Conservation (phyloP, 1,140 invertebrate species). For the Drosophila takahashii region DNA sequence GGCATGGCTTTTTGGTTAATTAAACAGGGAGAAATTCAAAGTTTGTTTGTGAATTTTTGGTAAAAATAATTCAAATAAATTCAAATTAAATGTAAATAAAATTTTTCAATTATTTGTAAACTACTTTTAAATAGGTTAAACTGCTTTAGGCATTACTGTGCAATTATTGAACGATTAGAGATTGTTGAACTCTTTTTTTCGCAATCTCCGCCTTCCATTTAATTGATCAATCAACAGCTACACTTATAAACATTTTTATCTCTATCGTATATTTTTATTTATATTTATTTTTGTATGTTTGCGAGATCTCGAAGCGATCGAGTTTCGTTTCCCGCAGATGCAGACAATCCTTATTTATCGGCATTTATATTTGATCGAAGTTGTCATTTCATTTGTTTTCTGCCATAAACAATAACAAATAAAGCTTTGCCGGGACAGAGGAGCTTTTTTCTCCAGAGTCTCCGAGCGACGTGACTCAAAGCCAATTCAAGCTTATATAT, state of each 20-base stretch:
- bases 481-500: conserved; percentile 4
- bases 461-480: conserved; percentile 13
- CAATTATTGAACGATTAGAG: not conserved
- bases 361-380: conserved; percentile 5
- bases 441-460: conserved; percentile 8
- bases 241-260: not conserved
- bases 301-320: conserved; percentile 1
- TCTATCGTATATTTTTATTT: not conserved
- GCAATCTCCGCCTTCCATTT: not conserved
- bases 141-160: not conserved
- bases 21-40: not conserved
- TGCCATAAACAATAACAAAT: conserved; percentile 14
- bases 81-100: no score
- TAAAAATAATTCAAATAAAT: no score
- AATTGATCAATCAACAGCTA: conserved; percentile 9
- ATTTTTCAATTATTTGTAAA: not conserved
- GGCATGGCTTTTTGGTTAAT: not conserved
- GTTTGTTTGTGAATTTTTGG: no score
- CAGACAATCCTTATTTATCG: not conserved
- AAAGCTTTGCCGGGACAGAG: conserved; percentile 13
- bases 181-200: not conserved
- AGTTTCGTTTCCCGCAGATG: not conserved
- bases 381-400: conserved; percentile 7
- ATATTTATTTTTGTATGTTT: not conserved
- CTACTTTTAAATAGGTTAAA: not conserved